These are phyloP conservation scores for Sardina pilchardus DNA, from an alignment of 2,113 vertebrate species.

Conservation along the genomic window DNA sequence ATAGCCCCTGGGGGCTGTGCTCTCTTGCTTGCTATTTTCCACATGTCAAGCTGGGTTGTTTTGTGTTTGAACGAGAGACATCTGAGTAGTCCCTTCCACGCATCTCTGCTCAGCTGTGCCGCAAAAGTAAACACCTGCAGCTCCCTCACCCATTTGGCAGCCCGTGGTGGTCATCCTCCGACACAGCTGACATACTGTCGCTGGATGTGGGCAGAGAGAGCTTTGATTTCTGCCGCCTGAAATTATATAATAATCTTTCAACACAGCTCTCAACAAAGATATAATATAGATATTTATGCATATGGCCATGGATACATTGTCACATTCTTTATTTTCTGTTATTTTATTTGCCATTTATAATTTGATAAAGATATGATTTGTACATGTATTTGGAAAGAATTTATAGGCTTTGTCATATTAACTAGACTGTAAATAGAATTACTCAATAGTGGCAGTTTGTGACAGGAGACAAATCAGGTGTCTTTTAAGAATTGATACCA, in stretches of 20 bases:
- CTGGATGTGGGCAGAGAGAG: background rate
- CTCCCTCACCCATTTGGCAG: slow-evolving; percentile 20
- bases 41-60: slow-evolving; percentile 50
- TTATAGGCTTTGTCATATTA: too few species aligned
- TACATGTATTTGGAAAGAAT: too few species aligned
- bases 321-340: too few species aligned
- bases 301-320: too few species aligned
- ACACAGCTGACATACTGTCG: background rate
- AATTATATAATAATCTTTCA: background rate
- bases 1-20: slow-evolving; percentile 3
- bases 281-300: background rate
- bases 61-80: slow-evolving; percentile 44
- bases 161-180: background rate
- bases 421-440: background rate
- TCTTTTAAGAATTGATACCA: background rate
- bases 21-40: slow-evolving; percentile 34
- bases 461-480: background rate
- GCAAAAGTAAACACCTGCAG: slow-evolving; percentile 45
- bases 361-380: background rate
- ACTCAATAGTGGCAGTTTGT: background rate
- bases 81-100: slow-evolving; percentile 31
- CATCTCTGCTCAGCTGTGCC: slow-evolving; percentile 46
- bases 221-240: background rate
- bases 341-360: too few species aligned
- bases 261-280: background rate